Base-by-base conservation (phyloP, 1,140 invertebrate species). In the Epicauta chinensis region DNA sequence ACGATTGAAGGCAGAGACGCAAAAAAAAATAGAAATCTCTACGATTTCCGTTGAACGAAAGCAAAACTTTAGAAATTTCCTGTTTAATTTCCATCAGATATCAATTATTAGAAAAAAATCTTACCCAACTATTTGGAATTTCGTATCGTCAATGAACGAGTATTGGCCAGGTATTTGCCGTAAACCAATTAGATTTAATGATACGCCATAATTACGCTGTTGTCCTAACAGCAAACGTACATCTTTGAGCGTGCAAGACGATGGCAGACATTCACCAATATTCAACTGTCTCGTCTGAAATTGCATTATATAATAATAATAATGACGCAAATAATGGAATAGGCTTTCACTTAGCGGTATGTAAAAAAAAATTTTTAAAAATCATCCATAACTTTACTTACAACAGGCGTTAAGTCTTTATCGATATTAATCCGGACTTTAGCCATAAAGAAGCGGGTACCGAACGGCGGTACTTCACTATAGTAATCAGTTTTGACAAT, bases 91-190 rank as follows among this genome's bases (percentile, higher is more conserved):
- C 32, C 3, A 34, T n/a, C 32, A 1, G 7, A n/a, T 34, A 34
- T 34, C 10, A 34, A n/a, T 11, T 34, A 34, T 34, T 0, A 10
- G 5, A n/a, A 34, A 16, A 36, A 44, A 29, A 13, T 76, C 81
- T 81, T 72, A 89, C 86, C 78, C 76, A 30, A 88, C 72, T 51
- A 88, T 76, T 63, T 83, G 81, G 51, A 88, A 77, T 66, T 86
- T 88, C 9, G 76, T 66, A 70, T 91, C 86, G 7, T 70, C 64
- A 63, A 78, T 77, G 15, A 84, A 62, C 12, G 75, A 76, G 61
- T 88, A 90, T 35, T 77, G 66, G 34, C 81, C 85, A 1, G 87
- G 87, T 3, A 91, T 83, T 0, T 77, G 71, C 31, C 86, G 76
- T 3, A 89, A 79, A 32, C 73, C 75, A 11, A 86, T 66, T 2